These are phyloP conservation scores for Meles meles DNA, from an alignment of 2,113 vertebrate genomes.

Conservation along the genomic window DNA sequence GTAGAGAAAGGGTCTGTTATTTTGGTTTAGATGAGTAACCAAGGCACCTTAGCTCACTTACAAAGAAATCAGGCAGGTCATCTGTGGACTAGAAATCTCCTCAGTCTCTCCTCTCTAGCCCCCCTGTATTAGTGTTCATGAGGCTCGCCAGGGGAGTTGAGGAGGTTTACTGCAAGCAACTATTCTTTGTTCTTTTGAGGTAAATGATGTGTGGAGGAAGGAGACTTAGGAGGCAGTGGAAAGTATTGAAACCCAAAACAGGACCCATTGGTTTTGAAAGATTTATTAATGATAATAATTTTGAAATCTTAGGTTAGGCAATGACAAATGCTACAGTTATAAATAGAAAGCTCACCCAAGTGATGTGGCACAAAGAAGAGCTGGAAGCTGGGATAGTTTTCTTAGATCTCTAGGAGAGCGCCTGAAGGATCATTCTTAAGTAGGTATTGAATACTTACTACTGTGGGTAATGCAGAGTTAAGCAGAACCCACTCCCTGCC, in stretches of 20 bases:
- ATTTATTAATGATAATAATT: not conserved
- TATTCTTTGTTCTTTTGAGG: slow-evolving; percentile 35
- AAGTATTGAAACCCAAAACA: slow-evolving; percentile 4
- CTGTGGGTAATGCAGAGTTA: not conserved
- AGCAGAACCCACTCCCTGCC: not conserved
- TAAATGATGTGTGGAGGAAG: not conserved
- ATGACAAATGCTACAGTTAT: not conserved
- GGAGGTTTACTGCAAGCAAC: slow-evolving; percentile 41
- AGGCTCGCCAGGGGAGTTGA: slow-evolving; percentile 12
- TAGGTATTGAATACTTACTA: not conserved
- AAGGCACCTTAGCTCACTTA: not conserved
- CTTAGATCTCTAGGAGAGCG: not conserved
- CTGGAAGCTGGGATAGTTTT: not conserved
- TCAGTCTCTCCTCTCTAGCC: slow-evolving; percentile 33
- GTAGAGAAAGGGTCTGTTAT: not conserved
- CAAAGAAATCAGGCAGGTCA: slow-evolving; percentile 25
- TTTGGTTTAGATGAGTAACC: slow-evolving; percentile 15
- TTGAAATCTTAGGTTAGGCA: not conserved
- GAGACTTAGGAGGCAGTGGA: not conserved
- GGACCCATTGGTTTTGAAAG: not conserved
- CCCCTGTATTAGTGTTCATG: slow-evolving; percentile 18
- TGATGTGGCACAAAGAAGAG: not conserved
- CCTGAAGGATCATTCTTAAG: not conserved
- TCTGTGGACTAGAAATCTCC: slow-evolving; percentile 45
- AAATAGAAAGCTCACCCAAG: not conserved